Evolutionary conservation across 2,888 invertebrate genomes (phyloP), one percentile per base, ranked within the genome.

Genomic region (Tenthredo notha): DNA sequence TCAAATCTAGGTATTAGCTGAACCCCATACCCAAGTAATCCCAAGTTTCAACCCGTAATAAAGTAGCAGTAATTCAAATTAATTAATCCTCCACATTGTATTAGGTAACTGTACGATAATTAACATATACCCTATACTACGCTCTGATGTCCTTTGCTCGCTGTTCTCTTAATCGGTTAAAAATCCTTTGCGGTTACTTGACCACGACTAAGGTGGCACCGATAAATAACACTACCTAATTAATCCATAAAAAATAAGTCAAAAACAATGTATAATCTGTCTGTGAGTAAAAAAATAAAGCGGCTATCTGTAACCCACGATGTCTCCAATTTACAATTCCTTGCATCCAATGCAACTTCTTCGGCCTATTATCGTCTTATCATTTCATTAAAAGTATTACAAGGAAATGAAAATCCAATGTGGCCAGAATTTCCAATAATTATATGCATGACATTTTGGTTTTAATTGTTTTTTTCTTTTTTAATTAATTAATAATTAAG

Each of bases 281-380:
- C 65, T 85, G 84, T 85, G 83, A 74, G 83, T 80, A 80, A 61
- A 58, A 58, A 70, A 84, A 84, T 70, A 83, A 75, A 61, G 61
- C 61, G 61, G 61, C 61, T 61, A 61, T 61, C 61, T 61, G 61
- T 61, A 61, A 61, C 61, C 25, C 61, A 61, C 61, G 10, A 21
- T 25, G 25, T 61, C 12, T 61, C 25, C 54, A n/a, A 54, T 54
- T 54, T n/a, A 7, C 54, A n/a, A n/a, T 1, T n/a, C 54, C 54
- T 54, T 1, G n/a, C 0, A 54, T 54, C n/a, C 54, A n/a, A 47
- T 47, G 47, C n/a, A 3, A 54, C n/a, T 54, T n/a, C n/a, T 7
- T 54, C n/a, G n/a, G n/a, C n/a, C n/a, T n/a, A n/a, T 54, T n/a
- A n/a, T 54, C 54, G 7, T 50, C 0, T 18, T 0, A 4, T 50